Percentiles rank a stretch among this genome's conserved stretches.
These are phyloP conservation scores for Pemphredon lugubris DNA, from an alignment of 2,888 invertebrate genomes.

Conservation along the genomic window DNA sequence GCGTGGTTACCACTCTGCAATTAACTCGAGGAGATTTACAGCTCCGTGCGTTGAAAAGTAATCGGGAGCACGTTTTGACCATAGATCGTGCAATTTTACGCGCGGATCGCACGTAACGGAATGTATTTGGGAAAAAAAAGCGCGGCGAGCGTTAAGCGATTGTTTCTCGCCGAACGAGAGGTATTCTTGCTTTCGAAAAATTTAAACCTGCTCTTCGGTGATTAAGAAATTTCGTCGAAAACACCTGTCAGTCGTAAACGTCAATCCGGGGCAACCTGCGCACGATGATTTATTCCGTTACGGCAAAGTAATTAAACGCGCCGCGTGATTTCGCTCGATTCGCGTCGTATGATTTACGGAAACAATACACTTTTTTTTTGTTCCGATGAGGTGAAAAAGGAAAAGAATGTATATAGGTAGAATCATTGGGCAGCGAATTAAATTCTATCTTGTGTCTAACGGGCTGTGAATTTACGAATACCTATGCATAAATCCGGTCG, in stretches of 20 bases:
- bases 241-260: neutral
- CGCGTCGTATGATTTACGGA: no score
- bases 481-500: slow-evolving; percentile 40
- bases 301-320: slow-evolving; percentile 13
- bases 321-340: neutral
- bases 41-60: slow-evolving; percentile 18
- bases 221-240: slow-evolving; percentile 1
- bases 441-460: slow-evolving; percentile 8
- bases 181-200: no score
- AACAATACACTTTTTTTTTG: no score
- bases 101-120: slow-evolving; percentile 2
- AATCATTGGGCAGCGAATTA: no score
- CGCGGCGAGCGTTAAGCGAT: no score
- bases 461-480: slow-evolving; percentile 48
- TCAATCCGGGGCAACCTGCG: neutral
- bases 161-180: neutral
- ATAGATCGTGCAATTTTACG: neutral
- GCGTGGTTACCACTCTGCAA: slow-evolving; percentile 33
- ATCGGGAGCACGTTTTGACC: neutral
- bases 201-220: neutral
- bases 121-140: slow-evolving; percentile 12
- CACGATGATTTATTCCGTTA: slow-evolving; percentile 26
- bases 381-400: neutral
- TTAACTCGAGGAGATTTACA: slow-evolving; percentile 51
- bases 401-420: no score